Percentiles rank a stretch among this genome's conserved stretches.
phyloP scores from a whole-genome alignment of 2,113 vertebrate genomes.

The Larimichthys polyactis region DNA sequence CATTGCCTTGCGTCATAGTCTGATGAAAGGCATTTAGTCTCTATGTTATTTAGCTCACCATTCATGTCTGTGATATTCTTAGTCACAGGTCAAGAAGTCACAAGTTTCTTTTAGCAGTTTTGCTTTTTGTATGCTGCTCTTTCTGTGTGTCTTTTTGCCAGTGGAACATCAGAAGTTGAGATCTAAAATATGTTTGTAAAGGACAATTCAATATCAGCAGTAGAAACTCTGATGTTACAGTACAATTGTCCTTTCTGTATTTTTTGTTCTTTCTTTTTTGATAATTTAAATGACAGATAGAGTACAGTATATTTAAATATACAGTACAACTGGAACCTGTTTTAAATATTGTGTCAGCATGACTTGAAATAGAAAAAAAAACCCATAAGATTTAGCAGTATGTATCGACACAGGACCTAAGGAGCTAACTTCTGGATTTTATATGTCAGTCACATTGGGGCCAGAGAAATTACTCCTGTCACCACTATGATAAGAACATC shows the following conservation, averaged over 20 bases:
- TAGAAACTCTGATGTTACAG: not conserved
- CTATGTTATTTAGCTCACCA: not conserved
- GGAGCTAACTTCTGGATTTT: not conserved
- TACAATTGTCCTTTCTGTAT: not conserved
- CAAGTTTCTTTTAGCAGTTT: not conserved
- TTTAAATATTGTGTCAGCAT: not conserved
- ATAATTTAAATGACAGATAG: not conserved
- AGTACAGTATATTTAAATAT: not conserved
- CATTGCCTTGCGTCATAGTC: not conserved
- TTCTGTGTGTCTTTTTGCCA: not conserved
- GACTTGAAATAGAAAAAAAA: not conserved
- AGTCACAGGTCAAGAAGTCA: constrained; percentile 27
- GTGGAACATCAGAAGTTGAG: not conserved
- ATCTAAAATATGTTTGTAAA: not conserved
- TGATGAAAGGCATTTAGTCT: constrained; percentile 3
- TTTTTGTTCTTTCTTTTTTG: no score
- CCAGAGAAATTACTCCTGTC: not conserved
- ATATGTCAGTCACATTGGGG: not conserved
- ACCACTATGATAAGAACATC: not conserved
- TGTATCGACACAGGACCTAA: not conserved
- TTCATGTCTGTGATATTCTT: constrained; percentile 48
- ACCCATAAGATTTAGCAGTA: not conserved
- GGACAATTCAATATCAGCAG: not conserved
- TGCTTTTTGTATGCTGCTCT: not conserved
- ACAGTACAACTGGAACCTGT: not conserved